A percentile compares a stretch with the other conserved stretches of the same genome.
phyloP scores from a whole-genome alignment of 2,888 invertebrate species.

The Pristionchus fissidentatus region DNA sequence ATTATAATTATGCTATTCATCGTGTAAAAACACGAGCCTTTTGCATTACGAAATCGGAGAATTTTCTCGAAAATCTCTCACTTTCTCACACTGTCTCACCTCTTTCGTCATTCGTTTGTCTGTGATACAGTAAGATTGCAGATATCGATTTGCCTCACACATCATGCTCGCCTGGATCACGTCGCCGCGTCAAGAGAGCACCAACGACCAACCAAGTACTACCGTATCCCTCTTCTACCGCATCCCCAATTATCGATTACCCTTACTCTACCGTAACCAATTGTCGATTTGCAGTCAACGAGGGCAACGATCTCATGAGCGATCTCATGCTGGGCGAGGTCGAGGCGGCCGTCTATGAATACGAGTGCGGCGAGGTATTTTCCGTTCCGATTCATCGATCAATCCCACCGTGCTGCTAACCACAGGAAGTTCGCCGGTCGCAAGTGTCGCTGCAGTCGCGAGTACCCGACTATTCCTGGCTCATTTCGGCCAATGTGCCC shows the following conservation, averaged over 20 bases:
- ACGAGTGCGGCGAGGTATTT: conserved; percentile 37
- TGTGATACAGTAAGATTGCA: too few species aligned
- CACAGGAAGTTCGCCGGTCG: conserved; percentile 39
- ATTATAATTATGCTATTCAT: too few species aligned
- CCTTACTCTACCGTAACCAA: background rate
- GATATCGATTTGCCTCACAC: background rate
- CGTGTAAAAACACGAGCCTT: too few species aligned
- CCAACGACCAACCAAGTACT: background rate
- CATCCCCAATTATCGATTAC: background rate
- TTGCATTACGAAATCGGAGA: background rate
- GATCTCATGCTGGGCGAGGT: conserved; percentile 43
- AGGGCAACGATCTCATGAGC: conserved; percentile 32
- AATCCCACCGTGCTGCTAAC: background rate
- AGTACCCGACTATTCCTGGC: conserved; percentile 46
- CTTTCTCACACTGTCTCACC: background rate
- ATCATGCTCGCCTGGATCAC: conserved; percentile 46
- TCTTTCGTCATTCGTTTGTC: background rate
- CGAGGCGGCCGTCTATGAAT: conserved; percentile 46
- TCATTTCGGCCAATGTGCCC: conserved; percentile 14
- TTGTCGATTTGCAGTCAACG: conserved; percentile 24
- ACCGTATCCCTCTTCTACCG: background rate
- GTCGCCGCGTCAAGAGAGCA: conserved; percentile 7
- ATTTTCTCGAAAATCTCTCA: background rate
- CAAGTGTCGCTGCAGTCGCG: conserved; percentile 40
- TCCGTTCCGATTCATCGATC: background rate